These are phyloP conservation scores for Ptilonorhynchus violaceus DNA, from an alignment of 2,113 vertebrate genomes.

Conservation along the genomic window DNA sequence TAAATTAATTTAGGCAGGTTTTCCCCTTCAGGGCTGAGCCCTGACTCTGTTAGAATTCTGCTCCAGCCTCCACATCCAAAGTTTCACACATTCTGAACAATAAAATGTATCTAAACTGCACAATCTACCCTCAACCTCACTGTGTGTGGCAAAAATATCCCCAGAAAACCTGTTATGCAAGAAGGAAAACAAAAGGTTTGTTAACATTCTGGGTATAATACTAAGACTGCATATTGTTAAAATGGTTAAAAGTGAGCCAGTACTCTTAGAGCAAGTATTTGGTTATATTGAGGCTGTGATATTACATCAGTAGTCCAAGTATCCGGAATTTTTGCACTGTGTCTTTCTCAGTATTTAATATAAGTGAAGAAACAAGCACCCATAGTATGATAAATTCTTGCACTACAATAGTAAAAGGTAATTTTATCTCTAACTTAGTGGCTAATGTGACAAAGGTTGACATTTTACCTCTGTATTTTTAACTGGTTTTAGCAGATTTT, in stretches of 20 bases:
- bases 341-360: not conserved
- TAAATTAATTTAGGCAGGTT: constrained; percentile 4
- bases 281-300: not conserved
- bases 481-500: not conserved
- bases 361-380: not conserved
- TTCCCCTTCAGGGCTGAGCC: not conserved
- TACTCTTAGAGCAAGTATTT: not conserved
- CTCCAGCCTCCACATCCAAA: not conserved
- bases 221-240: not conserved
- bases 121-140: not conserved
- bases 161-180: not conserved
- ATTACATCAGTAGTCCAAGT: not conserved
- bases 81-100: not conserved
- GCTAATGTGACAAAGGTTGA: not conserved
- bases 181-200: not conserved
- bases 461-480: not conserved
- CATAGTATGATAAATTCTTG: not conserved
- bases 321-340: not conserved
- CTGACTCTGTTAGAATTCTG: not conserved
- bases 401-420: not conserved
- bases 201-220: not conserved
- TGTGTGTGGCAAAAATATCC: not conserved
- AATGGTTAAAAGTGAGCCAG: not conserved
- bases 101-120: not conserved
- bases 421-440: not conserved